These are phyloP conservation scores for Schizopygopsis malacanthus DNA, from an alignment of 2,797 vertebrate genomes.

Conservation along the genomic window DNA sequence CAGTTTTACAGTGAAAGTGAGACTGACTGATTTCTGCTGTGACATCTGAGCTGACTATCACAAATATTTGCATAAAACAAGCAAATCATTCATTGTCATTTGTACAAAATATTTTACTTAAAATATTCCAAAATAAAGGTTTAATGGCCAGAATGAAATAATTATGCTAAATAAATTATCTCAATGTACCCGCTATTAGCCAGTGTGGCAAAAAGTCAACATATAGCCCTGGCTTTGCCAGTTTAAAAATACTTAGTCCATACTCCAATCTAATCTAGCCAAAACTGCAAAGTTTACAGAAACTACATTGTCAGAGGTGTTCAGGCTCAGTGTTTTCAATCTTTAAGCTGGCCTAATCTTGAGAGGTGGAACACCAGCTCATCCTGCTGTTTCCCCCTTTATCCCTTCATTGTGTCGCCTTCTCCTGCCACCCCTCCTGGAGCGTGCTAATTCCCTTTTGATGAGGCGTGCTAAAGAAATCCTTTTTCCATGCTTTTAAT, in stretches of 20 bases:
- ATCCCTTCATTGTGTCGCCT: constrained; percentile 73
- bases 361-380: constrained; percentile 54
- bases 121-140: neutral
- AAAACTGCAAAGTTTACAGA: constrained; percentile 44
- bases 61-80: neutral
- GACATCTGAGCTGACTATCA: neutral
- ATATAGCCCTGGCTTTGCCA: neutral
- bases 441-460: constrained; percentile 86
- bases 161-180: neutral
- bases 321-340: constrained; percentile 42
- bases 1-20: neutral
- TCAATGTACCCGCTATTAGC: neutral
- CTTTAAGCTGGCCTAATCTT: constrained; percentile 48
- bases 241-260: neutral
- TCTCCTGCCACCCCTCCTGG: constrained; percentile 75
- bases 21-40: neutral
- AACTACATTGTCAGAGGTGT: constrained; percentile 39
- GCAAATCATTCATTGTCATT: neutral
- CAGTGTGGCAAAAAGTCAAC: neutral
- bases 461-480: constrained; percentile 93
- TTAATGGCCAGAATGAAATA: neutral
- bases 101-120: neutral
- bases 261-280: neutral
- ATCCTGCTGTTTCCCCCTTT: constrained; percentile 52
- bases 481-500: constrained; percentile 85